These are phyloP conservation scores for Chinchilla lanigera DNA, from an alignment of 2,113 vertebrate species.

Conservation along the genomic window DNA sequence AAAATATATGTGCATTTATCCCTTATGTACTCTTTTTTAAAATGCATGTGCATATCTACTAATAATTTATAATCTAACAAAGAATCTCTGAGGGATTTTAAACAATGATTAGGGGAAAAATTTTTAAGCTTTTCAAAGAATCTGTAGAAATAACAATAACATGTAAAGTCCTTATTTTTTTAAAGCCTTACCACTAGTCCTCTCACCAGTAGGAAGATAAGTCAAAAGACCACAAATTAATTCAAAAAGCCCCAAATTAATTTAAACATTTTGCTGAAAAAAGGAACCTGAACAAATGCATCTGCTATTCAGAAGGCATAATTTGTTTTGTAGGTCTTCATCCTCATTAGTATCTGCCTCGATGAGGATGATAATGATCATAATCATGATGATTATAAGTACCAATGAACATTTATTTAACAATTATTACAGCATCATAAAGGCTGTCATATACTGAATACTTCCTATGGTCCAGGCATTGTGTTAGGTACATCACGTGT, in stretches of 20 bases:
- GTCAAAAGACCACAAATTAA: slow-evolving; percentile 1
- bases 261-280: slow-evolving; percentile 44
- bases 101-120: background rate
- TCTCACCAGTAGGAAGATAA: background rate
- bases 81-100: slow-evolving; percentile 30
- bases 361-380: background rate
- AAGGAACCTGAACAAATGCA: slow-evolving; percentile 20
- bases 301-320: slow-evolving; percentile 34
- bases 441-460: background rate
- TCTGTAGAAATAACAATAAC: slow-evolving; percentile 33
- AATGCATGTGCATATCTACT: background rate
- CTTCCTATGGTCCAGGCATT: background rate
- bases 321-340: slow-evolving; percentile 50
- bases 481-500: background rate
- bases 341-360: background rate
- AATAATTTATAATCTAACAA: slow-evolving; percentile 55
- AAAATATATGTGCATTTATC: slow-evolving; percentile 32
- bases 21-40: background rate
- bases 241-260: slow-evolving; percentile 35
- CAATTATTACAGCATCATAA: slow-evolving; percentile 29
- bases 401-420: slow-evolving; percentile 5
- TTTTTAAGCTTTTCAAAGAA: slow-evolving; percentile 21
- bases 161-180: slow-evolving; percentile 24
- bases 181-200: slow-evolving; percentile 35
- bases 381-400: background rate